phyloP scores from a whole-genome alignment of 2,113 vertebrate species.

The Scatophagus argus region DNA sequence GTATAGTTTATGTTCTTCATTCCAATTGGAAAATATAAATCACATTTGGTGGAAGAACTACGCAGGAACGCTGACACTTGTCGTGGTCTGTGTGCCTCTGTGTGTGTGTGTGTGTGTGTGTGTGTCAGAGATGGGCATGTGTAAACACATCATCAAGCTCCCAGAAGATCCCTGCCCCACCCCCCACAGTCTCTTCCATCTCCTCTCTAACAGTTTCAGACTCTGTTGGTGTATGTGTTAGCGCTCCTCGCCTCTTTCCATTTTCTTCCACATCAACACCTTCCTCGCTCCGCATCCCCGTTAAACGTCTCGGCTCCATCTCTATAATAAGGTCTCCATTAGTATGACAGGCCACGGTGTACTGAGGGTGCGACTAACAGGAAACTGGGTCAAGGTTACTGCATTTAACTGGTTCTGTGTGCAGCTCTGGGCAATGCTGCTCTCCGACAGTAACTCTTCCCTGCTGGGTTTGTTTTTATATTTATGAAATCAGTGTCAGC shows the following conservation, averaged over 20 bases:
- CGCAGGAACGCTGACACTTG: background rate
- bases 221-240: constrained; percentile 5
- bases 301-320: constrained; percentile 26
- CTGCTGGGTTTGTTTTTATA: constrained; percentile 32
- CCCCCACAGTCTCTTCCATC: background rate
- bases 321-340: constrained; percentile 65
- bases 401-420: constrained; percentile 51
- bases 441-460: constrained; percentile 45
- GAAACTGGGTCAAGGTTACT: constrained; percentile 83
- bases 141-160: constrained; percentile 4
- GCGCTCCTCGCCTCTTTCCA: constrained; percentile 15
- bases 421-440: constrained; percentile 47
- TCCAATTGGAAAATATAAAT: background rate
- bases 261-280: constrained; percentile 43
- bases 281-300: background rate
- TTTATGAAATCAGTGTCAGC: constrained; percentile 55
- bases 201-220: constrained; percentile 23
- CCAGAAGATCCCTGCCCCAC: background rate
- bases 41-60: background rate
- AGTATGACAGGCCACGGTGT: constrained; percentile 24
- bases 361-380: constrained; percentile 42
- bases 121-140: background rate
- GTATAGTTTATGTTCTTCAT: background rate
- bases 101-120: background rate
- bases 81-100: background rate